phyloP scores from a whole-genome alignment of 2,113 vertebrate genomes.

The Macquaria ambigua region DNA sequence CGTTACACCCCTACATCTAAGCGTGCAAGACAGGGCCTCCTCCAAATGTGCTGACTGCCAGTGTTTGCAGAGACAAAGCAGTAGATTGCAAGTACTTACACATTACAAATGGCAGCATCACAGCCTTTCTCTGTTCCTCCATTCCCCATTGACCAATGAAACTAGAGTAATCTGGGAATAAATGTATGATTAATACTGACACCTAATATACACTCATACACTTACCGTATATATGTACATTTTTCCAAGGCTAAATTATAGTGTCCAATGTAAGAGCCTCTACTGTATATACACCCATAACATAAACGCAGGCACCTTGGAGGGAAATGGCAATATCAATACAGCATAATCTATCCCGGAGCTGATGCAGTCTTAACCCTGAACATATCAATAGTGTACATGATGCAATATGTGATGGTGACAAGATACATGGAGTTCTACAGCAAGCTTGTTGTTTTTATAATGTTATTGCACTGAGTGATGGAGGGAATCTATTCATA shows the following conservation, averaged over 20 bases:
- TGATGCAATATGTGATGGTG: not conserved
- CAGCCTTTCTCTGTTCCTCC: not conserved
- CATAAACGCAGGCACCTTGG: not conserved
- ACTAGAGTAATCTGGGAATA: slow-evolving; percentile 35
- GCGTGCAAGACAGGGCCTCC: not conserved
- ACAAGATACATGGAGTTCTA: not conserved
- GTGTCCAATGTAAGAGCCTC: slow-evolving; percentile 1
- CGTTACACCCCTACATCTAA: not conserved
- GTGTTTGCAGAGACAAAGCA: not conserved
- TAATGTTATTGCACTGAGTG: slow-evolving; percentile 25
- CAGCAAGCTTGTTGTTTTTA: slow-evolving; percentile 11
- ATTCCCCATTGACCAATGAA: slow-evolving; percentile 1
- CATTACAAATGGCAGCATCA: not conserved
- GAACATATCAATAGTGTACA: slow-evolving; percentile 30
- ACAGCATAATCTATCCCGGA: not conserved
- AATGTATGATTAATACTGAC: slow-evolving; percentile 52
- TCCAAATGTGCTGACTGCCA: not conserved
- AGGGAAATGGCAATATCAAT: slow-evolving; percentile 54
- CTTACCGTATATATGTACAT: not conserved
- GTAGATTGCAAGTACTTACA: not conserved
- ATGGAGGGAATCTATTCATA: slow-evolving; percentile 33
- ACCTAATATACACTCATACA: not conserved
- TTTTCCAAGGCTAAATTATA: slow-evolving; percentile 19
- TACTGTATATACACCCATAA: not conserved
- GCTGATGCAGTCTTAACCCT: slow-evolving; percentile 37